A percentile compares a stretch with the other conserved stretches of the same genome.
Evolutionary conservation across 1,140 invertebrate species (phyloP).

Genomic region (Steinernema feltiae): DNA sequence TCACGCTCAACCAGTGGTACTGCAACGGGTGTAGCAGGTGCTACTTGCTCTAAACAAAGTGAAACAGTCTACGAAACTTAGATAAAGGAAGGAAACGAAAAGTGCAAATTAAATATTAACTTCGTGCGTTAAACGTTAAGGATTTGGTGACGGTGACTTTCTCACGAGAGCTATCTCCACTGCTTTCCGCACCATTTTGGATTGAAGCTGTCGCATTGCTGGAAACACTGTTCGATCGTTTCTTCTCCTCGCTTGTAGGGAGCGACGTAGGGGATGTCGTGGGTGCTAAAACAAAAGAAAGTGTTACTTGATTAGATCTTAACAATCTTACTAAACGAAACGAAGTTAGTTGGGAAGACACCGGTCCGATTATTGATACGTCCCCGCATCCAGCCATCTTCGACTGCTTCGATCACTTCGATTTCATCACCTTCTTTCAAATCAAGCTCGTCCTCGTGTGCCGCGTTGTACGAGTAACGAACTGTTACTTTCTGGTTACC

Average conservation of each 20-base stretch:
- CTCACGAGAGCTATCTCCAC: not conserved
- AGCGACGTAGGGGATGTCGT: not conserved
- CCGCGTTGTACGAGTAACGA: conserved; percentile 77
- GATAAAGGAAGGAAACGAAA: not conserved
- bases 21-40: not conserved
- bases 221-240: not conserved
- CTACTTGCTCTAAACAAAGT: not conserved
- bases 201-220: not conserved
- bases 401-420: conserved; percentile 77
- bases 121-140: not conserved
- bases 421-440: conserved; percentile 82
- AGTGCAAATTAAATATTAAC: not conserved
- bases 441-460: conserved; percentile 87
- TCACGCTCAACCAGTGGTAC: not conserved
- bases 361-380: conserved; percentile 79
- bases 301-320: not conserved
- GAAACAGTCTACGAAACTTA: not conserved
- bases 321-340: conserved; percentile 24
- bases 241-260: not conserved
- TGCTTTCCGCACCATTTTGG: not conserved
- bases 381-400: conserved; percentile 93
- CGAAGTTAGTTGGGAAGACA: conserved; percentile 92
- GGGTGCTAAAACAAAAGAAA: not conserved
- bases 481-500: conserved; percentile 60
- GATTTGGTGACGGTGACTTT: conserved; percentile 1